Evolutionary conservation across 37 sponge, comb jelly and placozoan species (phyloP).

Genomic region (Oopsacas minuta): DNA sequence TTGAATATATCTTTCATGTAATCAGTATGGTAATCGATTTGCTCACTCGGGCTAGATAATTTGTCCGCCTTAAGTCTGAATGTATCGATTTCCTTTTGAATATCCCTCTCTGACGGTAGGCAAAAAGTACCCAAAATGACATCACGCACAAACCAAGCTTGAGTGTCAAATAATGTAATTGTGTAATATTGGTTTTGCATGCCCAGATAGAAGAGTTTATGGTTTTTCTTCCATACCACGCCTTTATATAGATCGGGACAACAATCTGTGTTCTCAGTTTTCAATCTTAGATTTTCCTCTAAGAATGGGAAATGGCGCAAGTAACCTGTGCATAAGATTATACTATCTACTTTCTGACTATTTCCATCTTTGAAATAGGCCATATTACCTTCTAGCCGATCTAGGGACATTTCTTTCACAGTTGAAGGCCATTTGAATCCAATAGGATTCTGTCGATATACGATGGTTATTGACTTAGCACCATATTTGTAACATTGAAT

Average conservation of each 20-base stretch:
- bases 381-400: conserved; percentile 20
- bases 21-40: conserved; percentile 26
- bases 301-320: conserved; percentile 34
- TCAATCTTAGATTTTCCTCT: conserved; percentile 19
- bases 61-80: neutral
- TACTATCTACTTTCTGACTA: conserved; percentile 20
- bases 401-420: conserved; percentile 19
- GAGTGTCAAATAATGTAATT: conserved; percentile 27
- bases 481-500: conserved; percentile 35
- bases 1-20: conserved; percentile 19
- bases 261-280: conserved; percentile 12
- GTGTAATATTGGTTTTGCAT: conserved; percentile 41
- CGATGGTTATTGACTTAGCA: conserved; percentile 19
- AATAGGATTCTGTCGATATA: conserved; percentile 24
- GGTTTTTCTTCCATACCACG: conserved; percentile 13
- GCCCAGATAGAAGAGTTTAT: conserved; percentile 29
- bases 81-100: neutral
- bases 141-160: conserved; percentile 27
- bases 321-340: conserved; percentile 44
- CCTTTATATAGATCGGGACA: conserved; percentile 24
- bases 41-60: neutral
- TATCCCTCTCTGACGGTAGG: conserved; percentile 12
- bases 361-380: conserved; percentile 27
- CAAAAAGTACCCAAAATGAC: conserved; percentile 22
- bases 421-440: conserved; percentile 32